Evolutionary conservation across 2,797 vertebrate genomes (phyloP).

Genomic region (Acipenser oxyrinchus): DNA sequence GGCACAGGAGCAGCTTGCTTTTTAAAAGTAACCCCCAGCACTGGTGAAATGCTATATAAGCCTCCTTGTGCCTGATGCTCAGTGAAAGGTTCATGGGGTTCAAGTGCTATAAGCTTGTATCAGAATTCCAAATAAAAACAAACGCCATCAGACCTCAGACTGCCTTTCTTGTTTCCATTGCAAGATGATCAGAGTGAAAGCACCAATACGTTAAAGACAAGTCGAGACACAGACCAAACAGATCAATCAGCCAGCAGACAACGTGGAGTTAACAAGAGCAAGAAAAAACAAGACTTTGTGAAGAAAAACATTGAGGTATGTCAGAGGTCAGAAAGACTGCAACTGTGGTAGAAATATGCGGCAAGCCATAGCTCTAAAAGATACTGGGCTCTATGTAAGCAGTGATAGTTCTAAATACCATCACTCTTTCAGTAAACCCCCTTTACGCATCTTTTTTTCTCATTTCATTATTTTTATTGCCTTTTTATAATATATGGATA

Average conservation of each 20-base stretch:
- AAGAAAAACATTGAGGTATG: constrained; percentile 88
- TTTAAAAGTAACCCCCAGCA: too few species aligned
- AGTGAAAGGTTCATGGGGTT: not conserved
- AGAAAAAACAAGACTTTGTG: constrained; percentile 70
- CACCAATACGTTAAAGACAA: constrained; percentile 25
- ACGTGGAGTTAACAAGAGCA: constrained; percentile 35
- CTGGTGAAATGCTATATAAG: too few species aligned
- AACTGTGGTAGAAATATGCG: constrained; percentile 4
- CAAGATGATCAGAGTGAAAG: constrained; percentile 18
- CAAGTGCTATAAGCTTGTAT: not conserved
- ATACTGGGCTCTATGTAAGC: too few species aligned
- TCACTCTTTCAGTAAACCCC: too few species aligned
- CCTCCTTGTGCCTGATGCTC: not conserved
- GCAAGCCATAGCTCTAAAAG: too few species aligned
- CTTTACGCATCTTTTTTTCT: too few species aligned
- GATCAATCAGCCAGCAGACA: constrained; percentile 34
- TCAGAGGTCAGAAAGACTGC: constrained; percentile 40
- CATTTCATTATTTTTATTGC: too few species aligned
- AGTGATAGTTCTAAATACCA: too few species aligned
- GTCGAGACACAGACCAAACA: constrained; percentile 27
- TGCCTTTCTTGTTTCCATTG: constrained; percentile 21
- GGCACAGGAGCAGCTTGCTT: too few species aligned
- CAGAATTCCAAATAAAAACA: not conserved
- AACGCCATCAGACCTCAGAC: not conserved
- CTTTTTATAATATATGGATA: too few species aligned